Conservation (phyloP, 1,140 invertebrate genomes). For the Agraylea sexmaculata region DNA sequence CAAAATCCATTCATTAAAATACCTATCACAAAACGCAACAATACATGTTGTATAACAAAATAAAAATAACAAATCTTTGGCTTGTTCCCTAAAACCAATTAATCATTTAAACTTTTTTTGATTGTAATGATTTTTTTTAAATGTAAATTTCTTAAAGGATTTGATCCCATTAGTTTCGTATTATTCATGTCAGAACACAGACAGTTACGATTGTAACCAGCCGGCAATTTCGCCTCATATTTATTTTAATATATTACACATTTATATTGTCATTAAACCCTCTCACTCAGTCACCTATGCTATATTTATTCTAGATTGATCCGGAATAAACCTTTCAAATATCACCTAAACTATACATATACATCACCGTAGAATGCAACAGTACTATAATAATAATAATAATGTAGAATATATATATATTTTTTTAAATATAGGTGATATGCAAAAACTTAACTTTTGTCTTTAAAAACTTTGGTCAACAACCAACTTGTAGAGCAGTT, state of each 20-base stretch:
- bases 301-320: constrained; percentile 7
- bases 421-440: too few species aligned
- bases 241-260: constrained; percentile 38
- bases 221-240: constrained; percentile 21
- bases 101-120: constrained; percentile 32
- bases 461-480: too few species aligned
- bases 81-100: constrained; percentile 49
- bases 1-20: too few species aligned
- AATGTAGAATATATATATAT: too few species aligned
- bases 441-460: too few species aligned
- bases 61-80: constrained; percentile 51
- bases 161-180: constrained; percentile 44
- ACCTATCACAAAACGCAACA: too few species aligned
- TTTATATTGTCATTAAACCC: constrained; percentile 42
- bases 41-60: constrained; percentile 49
- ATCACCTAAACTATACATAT: constrained; percentile 15
- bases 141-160: constrained; percentile 43
- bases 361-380: too few species aligned
- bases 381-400: too few species aligned
- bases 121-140: constrained; percentile 22
- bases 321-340: constrained; percentile 1
- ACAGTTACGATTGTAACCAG: constrained; percentile 16
- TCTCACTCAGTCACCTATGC: constrained; percentile 35
- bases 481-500: too few species aligned
- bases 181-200: constrained; percentile 24